Conservation (phyloP, 2,888 invertebrate species). For the Sisyra terminalis region DNA sequence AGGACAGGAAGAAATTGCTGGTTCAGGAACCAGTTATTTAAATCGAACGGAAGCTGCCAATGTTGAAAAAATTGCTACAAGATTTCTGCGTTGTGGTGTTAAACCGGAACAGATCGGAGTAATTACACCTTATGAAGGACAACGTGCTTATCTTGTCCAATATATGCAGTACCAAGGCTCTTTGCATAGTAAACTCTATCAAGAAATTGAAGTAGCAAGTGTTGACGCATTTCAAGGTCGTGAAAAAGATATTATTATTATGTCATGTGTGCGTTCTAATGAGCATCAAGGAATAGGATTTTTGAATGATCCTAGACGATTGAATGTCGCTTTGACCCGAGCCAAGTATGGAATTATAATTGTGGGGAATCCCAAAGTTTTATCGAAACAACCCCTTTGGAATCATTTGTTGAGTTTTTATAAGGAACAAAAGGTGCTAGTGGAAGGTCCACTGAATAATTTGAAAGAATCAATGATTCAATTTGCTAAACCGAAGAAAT, state of each 20-base stretch:
- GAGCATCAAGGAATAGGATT: slow-evolving; percentile 99
- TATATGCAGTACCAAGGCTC: slow-evolving; percentile 99
- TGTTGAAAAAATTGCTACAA: slow-evolving; percentile 94
- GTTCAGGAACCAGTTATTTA: slow-evolving; percentile 94
- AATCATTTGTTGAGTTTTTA: slow-evolving; percentile 94
- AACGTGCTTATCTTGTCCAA: slow-evolving; percentile 91
- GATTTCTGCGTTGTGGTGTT: slow-evolving; percentile 86
- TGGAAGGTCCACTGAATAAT: slow-evolving; percentile 95
- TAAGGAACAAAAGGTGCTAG: slow-evolving; percentile 91
- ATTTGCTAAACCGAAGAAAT: slow-evolving; percentile 92
- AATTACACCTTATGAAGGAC: slow-evolving; percentile 98
- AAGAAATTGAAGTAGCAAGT: slow-evolving; percentile 98
- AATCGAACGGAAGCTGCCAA: slow-evolving; percentile 98
- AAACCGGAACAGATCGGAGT: slow-evolving; percentile 97
- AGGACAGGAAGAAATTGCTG: slow-evolving; percentile 97
- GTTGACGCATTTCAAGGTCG: slow-evolving; percentile 99
- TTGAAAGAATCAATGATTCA: slow-evolving; percentile 92
- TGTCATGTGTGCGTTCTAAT: slow-evolving; percentile 97
- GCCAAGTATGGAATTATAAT: slow-evolving; percentile 97
- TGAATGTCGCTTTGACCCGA: slow-evolving; percentile 95
- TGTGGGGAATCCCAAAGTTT: slow-evolving; percentile 96
- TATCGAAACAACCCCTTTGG: slow-evolving; percentile 97
- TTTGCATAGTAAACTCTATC: slow-evolving; percentile 88
- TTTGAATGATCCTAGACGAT: slow-evolving; percentile 88
- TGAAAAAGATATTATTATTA: slow-evolving; percentile 97